Percentiles rank a stretch among this genome's conserved stretches.
These are phyloP conservation scores for Cistogaster globosa DNA, from an alignment of 2,888 invertebrate genomes.

Conservation along the genomic window DNA sequence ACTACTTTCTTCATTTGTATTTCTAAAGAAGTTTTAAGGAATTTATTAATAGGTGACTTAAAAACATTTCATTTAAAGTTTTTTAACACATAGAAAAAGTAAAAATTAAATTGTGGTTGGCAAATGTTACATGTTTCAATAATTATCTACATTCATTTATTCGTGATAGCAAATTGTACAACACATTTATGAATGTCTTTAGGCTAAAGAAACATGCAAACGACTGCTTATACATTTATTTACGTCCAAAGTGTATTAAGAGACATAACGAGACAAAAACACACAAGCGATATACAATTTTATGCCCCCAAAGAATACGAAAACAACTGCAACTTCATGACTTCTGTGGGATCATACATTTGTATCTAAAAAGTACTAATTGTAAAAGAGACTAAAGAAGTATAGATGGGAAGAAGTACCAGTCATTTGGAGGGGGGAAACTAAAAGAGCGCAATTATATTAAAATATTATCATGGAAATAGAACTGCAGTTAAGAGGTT, in stretches of 20 bases:
- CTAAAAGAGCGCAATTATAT: not conserved
- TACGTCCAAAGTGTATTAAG: too few relatives aligned
- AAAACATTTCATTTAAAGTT: too few relatives aligned
- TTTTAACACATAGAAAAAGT: not conserved
- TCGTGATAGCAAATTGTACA: conserved; percentile 53
- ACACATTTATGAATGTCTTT: conserved; percentile 56
- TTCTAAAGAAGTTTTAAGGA: too few relatives aligned
- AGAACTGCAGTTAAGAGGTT: too few relatives aligned
- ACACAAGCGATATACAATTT: conserved; percentile 1
- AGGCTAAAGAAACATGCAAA: conserved; percentile 22
- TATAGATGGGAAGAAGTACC: conserved; percentile 5
- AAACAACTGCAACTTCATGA: conserved; percentile 13
- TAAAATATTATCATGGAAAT: not conserved
- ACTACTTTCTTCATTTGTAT: too few relatives aligned
- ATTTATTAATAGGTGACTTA: too few relatives aligned
- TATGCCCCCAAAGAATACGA: conserved; percentile 25
- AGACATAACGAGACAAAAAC: not conserved
- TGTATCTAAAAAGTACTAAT: not conserved
- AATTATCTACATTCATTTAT: conserved; percentile 57
- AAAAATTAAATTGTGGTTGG: not conserved
- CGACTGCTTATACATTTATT: not conserved
- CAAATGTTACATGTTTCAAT: conserved; percentile 38
- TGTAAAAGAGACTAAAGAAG: conserved; percentile 29
- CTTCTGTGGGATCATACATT: not conserved
- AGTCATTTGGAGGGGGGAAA: too few relatives aligned